Conservation (phyloP, 2,888 invertebrate species). For the Antheraea assamensis region DNA sequence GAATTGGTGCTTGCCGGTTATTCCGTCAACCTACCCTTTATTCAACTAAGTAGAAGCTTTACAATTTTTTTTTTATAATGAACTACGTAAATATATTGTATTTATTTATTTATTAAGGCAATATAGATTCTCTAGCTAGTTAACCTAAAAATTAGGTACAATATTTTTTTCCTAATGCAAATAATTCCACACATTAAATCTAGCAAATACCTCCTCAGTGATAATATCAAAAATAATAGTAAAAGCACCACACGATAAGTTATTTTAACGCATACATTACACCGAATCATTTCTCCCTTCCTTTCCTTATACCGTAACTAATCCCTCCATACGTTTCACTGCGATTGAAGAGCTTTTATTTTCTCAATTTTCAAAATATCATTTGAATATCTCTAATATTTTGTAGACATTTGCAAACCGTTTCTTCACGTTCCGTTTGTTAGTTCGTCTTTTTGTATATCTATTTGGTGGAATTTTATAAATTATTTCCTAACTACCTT, state of each 20-base stretch:
- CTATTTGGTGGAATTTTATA: too few relatives aligned
- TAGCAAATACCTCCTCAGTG: not conserved
- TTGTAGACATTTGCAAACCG: too few relatives aligned
- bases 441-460: too few relatives aligned
- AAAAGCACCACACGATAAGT: not conserved
- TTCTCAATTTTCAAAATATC: not conserved
- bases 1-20: not conserved
- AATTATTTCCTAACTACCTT: too few relatives aligned
- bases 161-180: not conserved
- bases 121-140: constrained; percentile 2
- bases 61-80: not conserved
- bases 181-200: not conserved
- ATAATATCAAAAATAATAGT: not conserved
- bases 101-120: constrained; percentile 5
- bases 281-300: not conserved
- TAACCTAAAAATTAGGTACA: not conserved
- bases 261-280: not conserved
- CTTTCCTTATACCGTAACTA: not conserved
- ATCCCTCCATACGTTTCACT: not conserved
- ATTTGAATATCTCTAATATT: not conserved
- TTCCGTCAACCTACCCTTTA: not conserved
- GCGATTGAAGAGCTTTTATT: not conserved
- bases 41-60: not conserved
- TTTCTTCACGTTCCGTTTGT: too few relatives aligned
- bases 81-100: not conserved